A percentile compares a stretch with the other conserved stretches of the same genome.
These are phyloP conservation scores for Chymomyza fuscimana DNA, from an alignment of 2,888 invertebrate genomes.

Conservation along the genomic window DNA sequence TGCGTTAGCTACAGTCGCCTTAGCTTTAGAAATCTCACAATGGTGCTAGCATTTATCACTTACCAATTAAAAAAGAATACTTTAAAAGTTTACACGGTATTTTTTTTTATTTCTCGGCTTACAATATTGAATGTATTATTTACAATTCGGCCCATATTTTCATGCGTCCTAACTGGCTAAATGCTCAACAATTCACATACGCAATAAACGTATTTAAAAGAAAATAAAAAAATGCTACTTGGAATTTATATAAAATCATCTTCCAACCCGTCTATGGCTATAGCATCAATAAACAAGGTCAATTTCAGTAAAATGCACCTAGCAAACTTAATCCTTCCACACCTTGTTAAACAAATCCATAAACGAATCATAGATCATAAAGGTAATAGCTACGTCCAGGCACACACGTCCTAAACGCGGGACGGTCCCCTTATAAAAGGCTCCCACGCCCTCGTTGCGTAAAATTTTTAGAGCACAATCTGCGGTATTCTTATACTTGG, in stretches of 20 bases:
- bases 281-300: slow-evolving; percentile 54
- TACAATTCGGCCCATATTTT: slow-evolving; percentile 12
- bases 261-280: slow-evolving; percentile 20
- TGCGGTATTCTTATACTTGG: slow-evolving; percentile 95
- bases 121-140: slow-evolving; percentile 10
- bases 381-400: slow-evolving; percentile 98
- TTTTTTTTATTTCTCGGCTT: neutral
- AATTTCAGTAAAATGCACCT: slow-evolving; percentile 38
- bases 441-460: slow-evolving; percentile 94
- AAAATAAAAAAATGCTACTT: slow-evolving; percentile 41
- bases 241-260: slow-evolving; percentile 31
- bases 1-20: slow-evolving; percentile 81
- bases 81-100: neutral
- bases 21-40: slow-evolving; percentile 16
- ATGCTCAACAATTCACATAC: slow-evolving; percentile 18
- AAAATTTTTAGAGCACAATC: slow-evolving; percentile 96
- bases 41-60: slow-evolving; percentile 38
- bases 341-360: slow-evolving; percentile 96
- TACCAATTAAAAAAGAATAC: neutral
- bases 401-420: slow-evolving; percentile 97
- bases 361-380: slow-evolving; percentile 99
- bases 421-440: slow-evolving; percentile 99
- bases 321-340: slow-evolving; percentile 82
- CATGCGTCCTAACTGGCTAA: slow-evolving; percentile 3
- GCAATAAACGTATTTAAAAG: slow-evolving; percentile 32